Base-by-base conservation (phyloP, 2,797 vertebrate species). In the Kryptopterus vitreolus region DNA sequence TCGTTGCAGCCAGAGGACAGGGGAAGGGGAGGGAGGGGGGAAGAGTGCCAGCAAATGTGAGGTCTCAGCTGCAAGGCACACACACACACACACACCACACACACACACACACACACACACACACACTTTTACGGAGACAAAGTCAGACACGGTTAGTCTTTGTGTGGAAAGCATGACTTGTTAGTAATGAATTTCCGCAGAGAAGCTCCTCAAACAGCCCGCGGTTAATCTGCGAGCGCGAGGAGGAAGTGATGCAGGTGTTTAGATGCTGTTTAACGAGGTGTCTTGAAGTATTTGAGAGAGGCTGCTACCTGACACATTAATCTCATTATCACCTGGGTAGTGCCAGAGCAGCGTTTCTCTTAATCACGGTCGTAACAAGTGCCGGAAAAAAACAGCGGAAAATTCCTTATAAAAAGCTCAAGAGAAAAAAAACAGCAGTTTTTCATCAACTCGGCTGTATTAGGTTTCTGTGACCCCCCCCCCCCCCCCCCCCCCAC, bases 1-100 rank as follows among this genome's bases (percentile, higher is more conserved):
- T 86, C 82, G 24, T 73, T 85, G 57, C 58, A 79, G 77, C 75
- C 80, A 78, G 71, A 84, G 35, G 70, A 76, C 76, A 73, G 77
- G 65, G 65, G 43, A 59, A 78, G 81, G 80, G 68, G 84, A 66
- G 81, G 65, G 48, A 75, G 63, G 58, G 76, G 58, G 53, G 76
- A 61, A 62, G 77, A 52, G 52, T 74, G 81, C 48, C 65, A 82
- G 79, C 71, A 76, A 74, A 55, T 57, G 65, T 76, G 69, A 68
- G 72, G 74, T 81, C 79, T 81, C 75, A 68, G 53, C 79, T 82
- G 74, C 50, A 35, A 53, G 66, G 29, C 71, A 58, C 58, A 75
- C 69, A 69, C 26, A 33, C 58, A 72, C 70, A 63, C 50, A 82
- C 58, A 77, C 52, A 57, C 61, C 35, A 70, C 63, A 76, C 73